Percentiles rank a stretch among this genome's conserved stretches.
phyloP scores from a whole-genome alignment of 2,888 invertebrate species.

The Cataglyphis albicans region DNA sequence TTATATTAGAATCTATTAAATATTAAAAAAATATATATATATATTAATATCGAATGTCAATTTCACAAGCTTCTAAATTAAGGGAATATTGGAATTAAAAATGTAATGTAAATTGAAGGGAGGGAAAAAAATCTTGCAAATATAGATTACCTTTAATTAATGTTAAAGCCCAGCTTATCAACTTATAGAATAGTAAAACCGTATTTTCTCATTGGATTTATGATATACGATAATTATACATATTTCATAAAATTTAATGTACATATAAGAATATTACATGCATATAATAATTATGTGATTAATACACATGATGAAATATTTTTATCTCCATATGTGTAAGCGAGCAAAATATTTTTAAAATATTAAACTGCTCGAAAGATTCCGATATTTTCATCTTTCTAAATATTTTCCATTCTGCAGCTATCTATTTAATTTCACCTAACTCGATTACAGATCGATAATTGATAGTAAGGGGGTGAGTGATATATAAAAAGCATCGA shows the following conservation, averaged over 20 bases:
- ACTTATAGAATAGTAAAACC: background rate
- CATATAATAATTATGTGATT: background rate
- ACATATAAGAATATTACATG: background rate
- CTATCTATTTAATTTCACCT: background rate
- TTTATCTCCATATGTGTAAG: background rate
- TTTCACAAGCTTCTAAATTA: background rate
- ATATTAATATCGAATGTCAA: background rate
- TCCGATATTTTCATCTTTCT: background rate
- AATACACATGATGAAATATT: constrained; percentile 4
- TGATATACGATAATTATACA: background rate
- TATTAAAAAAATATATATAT: background rate
- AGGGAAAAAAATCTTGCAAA: background rate
- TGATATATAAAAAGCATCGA: constrained; percentile 11
- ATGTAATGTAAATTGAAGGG: background rate
- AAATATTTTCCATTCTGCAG: background rate
- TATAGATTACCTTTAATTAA: background rate
- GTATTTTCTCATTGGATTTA: background rate
- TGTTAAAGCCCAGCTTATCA: background rate
- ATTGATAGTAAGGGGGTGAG: background rate
- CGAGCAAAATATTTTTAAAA: background rate
- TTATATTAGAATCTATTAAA: background rate
- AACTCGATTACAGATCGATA: background rate
- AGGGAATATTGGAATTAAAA: background rate
- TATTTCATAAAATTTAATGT: background rate
- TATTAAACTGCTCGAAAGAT: background rate